Base-by-base conservation (phyloP, 1,140 invertebrate species). In the Ceratina japonica region DNA sequence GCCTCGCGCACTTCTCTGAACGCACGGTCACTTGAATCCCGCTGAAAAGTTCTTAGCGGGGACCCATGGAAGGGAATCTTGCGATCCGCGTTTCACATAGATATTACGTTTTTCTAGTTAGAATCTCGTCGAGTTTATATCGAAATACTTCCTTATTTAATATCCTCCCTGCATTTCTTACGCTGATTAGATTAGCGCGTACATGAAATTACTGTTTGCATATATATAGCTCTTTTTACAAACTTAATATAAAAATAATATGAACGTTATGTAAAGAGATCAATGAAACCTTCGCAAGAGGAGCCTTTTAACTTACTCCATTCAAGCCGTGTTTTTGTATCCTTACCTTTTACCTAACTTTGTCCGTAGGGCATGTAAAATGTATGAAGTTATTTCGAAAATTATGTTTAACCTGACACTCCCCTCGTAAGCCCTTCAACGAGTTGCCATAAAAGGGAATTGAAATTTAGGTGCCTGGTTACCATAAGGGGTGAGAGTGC, bases 11-110 rank as follows among this genome's bases (percentile, higher is more conserved):
- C 84, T 75, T 70, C 76, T 84, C 75, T 58, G 72, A 27, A 58
- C 31, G 51, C 54, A 56, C 66, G 69, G 64, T 75, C 79, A 75
- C 75, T 85, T 85, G 70, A 82, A 81, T 84, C 54, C 66, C 75
- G 58, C 75, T 82, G 56, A 54, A 72, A 75, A 74, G 66, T 79
- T 75, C 73, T 82, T 79, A 84, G 71, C 37, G 71, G 66, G 81
- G 81, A 84, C 75, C 83, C 79, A 85, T 82, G 65, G 69, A 77
- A 1, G 37, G 27, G 8, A 24, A 63, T 44, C 52, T 69, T 49
- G 74, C 72, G 72, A 79, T 52, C 79, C 27, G 65, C 58, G 37
- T 73, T n/a, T 75, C 69, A 37, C 70, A 52, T 49, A 51, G 49
- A 71, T 24, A 58, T 80, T 16, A 24, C 22, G 37, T 76, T 84